These are phyloP conservation scores for Bradypodion ventrale DNA, from an alignment of 2,797 vertebrate genomes.

Conservation along the genomic window DNA sequence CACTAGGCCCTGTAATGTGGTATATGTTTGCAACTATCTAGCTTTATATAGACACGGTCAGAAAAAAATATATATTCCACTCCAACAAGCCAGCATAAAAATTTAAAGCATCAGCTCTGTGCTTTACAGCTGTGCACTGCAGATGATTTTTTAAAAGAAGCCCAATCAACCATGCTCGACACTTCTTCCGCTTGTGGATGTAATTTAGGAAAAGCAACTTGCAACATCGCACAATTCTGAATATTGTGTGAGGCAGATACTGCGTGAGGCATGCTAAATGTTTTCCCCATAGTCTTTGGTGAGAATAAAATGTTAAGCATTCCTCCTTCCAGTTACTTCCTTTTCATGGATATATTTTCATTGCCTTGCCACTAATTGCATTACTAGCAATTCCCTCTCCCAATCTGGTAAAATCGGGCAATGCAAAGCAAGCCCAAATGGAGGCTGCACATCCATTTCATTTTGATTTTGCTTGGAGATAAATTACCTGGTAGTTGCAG, in stretches of 20 bases:
- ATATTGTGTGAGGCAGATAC: not conserved
- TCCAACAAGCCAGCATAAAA: not conserved
- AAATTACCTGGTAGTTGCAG: constrained; percentile 24
- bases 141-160: not conserved
- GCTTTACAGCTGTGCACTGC: not conserved
- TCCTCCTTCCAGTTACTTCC: not conserved
- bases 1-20: too few relatives aligned
- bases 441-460: constrained; percentile 22
- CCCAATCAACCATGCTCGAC: not conserved
- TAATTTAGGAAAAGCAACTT: not conserved
- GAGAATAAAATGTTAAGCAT: not conserved
- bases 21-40: not conserved
- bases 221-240: not conserved
- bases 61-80: not conserved
- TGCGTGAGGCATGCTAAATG: not conserved
- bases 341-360: constrained; percentile 15
- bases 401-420: constrained; percentile 1
- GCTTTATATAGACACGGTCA: not conserved
- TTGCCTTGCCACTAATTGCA: constrained; percentile 30
- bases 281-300: not conserved
- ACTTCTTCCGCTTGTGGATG: not conserved
- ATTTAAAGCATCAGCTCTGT: not conserved
- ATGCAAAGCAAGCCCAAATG: constrained; percentile 3
- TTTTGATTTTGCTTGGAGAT: constrained; percentile 42
- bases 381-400: not conserved